Evolutionary conservation across 30 jellyfish, hydroid and myxozoan species (phyloP), one percentile per base, ranked within the genome.

Genomic region (Catostylus mosaicus): DNA sequence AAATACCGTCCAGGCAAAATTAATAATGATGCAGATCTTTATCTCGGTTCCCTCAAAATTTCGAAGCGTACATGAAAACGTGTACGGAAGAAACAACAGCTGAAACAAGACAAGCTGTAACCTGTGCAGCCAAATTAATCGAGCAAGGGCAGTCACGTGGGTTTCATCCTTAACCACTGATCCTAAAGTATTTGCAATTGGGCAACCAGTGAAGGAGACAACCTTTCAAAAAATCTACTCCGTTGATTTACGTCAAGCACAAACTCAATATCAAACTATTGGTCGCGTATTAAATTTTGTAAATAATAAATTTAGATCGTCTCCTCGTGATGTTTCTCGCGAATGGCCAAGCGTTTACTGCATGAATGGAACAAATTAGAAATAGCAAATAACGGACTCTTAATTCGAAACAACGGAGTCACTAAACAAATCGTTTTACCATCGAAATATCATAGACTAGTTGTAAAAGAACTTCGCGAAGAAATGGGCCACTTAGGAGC

Each of bases 401-500:
- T 32, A 26, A 59, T 62, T n/a, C 43, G 60, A 22, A 62, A 37
- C 19, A 35, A 26, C 12, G 65, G 89, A 23, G 3, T 31, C 16
- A 23, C 83, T 45, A 26, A 67, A 33, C 93, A 83, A 36, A 31
- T 83, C 43, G 33, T 83, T 18, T 70, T 69, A 23, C 89, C 86
- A 27, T 26, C 68, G 43, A 38, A 27, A 88, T 68, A 30, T 48
- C 80, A 61, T 54, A 30, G 67, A 51, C 19, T 83, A 30, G 71
- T 71, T 5, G 31, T 24, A 23, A 51, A 24, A 23, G 81, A 83
- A 54, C 67, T 68, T 16, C 88, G 70, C 75, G 70, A 45, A 29
- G 62, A 83, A 30, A 83, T 83, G 88, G 93, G 88, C 30, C 93
- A 83, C 36, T 46, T 68, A 30, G 77, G 89, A 9, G n/a, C 80